Conservation (phyloP, 1,140 invertebrate species). For the Sarcophaga peregrina region DNA sequence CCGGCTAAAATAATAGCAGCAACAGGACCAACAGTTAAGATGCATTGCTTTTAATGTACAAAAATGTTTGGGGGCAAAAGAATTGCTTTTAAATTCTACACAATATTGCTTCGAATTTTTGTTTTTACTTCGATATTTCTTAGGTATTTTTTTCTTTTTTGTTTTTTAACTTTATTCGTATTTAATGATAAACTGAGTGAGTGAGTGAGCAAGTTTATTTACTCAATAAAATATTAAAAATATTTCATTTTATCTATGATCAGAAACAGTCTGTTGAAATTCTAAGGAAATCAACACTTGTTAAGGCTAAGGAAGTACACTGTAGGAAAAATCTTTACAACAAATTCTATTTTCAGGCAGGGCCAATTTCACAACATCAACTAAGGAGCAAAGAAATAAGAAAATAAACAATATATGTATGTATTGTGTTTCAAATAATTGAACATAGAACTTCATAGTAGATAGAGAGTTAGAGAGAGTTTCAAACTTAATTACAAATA, state of each 20-base stretch:
- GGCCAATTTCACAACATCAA: too few species aligned
- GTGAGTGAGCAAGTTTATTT: constrained; percentile 14
- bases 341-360: too few species aligned
- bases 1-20: neutral
- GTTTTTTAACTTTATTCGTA: neutral
- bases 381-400: too few species aligned
- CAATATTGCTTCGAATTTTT: neutral
- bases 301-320: neutral
- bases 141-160: too few species aligned
- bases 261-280: neutral
- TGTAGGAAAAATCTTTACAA: neutral
- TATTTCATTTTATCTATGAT: constrained; percentile 25
- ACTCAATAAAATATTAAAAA: constrained; percentile 27
- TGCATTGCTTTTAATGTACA: neutral
- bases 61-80: neutral
- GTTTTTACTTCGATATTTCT: too few species aligned
- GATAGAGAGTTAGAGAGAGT: too few species aligned
- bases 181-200: constrained; percentile 8
- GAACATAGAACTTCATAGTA: too few species aligned
- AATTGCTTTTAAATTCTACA: constrained; percentile 12
- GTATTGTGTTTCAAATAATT: too few species aligned
- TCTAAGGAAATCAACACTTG: neutral
- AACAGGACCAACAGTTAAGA: neutral
- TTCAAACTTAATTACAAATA: too few species aligned
- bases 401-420: too few species aligned